These are phyloP conservation scores for Caenorhabditis briggsae DNA, from an alignment of 1,140 invertebrate genomes.

Conservation along the genomic window DNA sequence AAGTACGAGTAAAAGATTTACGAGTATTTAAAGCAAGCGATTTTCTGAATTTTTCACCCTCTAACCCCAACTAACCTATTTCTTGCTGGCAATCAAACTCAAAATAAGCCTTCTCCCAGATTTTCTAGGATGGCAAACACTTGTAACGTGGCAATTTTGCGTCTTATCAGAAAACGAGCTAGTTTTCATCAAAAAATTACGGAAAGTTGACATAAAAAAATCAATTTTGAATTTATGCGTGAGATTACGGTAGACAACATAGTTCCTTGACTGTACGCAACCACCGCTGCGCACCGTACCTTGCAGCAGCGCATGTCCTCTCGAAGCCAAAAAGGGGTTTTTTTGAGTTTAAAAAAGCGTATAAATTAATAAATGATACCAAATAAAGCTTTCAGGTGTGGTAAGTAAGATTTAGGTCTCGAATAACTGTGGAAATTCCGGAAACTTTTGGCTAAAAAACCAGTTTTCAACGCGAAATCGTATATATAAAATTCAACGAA, in stretches of 20 bases:
- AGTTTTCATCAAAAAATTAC: neutral
- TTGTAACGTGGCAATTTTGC: constrained; percentile 29
- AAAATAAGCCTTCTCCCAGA: neutral
- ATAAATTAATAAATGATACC: too few species aligned
- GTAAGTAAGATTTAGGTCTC: too few species aligned
- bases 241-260: neutral
- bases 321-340: too few species aligned
- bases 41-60: neutral
- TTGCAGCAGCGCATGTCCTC: too few species aligned
- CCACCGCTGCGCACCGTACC: too few species aligned
- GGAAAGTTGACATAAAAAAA: too few species aligned
- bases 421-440: neutral
- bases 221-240: neutral
- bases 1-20: neutral
- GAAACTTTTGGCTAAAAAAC: too few species aligned
- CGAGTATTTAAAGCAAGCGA: neutral
- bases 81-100: neutral
- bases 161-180: neutral
- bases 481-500: too few species aligned
- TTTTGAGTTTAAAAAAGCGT: too few species aligned
- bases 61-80: constrained; percentile 4
- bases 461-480: too few species aligned
- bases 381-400: too few species aligned
- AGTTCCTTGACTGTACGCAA: too few species aligned
- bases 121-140: neutral